Evolutionary conservation across 2,888 invertebrate genomes (phyloP).

Genomic region (Galerucella nymphaeae): DNA sequence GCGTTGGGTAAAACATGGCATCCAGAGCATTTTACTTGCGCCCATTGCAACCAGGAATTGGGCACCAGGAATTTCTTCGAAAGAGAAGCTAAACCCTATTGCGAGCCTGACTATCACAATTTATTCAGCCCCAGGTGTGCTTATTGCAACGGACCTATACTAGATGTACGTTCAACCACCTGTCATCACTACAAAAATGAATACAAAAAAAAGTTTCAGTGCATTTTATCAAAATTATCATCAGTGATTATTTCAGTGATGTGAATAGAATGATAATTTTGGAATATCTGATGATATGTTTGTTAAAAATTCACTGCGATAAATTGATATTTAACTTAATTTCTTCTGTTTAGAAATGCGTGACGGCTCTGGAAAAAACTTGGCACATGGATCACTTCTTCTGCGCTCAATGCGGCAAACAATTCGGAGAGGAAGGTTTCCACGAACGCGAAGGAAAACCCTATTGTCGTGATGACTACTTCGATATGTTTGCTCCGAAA

Average conservation of each 20-base stretch:
- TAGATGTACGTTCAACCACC: slow-evolving; percentile 78
- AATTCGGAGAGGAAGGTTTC: slow-evolving; percentile 98
- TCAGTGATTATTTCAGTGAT: slow-evolving; percentile 17
- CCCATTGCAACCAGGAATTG: slow-evolving; percentile 95
- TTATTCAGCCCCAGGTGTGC: slow-evolving; percentile 98
- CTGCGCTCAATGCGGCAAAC: slow-evolving; percentile 96
- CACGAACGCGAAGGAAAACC: slow-evolving; percentile 97
- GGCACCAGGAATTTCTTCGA: slow-evolving; percentile 99
- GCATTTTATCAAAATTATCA: slow-evolving; percentile 5
- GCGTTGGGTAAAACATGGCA: slow-evolving; percentile 99
- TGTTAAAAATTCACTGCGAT: background rate
- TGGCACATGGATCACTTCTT: slow-evolving; percentile 99
- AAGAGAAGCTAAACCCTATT: slow-evolving; percentile 95
- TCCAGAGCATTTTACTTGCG: slow-evolving; percentile 98
- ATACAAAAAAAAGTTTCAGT: background rate
- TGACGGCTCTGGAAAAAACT: slow-evolving; percentile 95
- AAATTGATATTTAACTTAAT: background rate
- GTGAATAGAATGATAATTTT: background rate
- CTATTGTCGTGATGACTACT: slow-evolving; percentile 95
- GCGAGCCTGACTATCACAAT: slow-evolving; percentile 98
- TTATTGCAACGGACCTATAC: slow-evolving; percentile 98
- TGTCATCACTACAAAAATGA: background rate
- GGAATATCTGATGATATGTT: slow-evolving; percentile 8
- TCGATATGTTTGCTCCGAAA: slow-evolving; percentile 97
- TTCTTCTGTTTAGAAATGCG: slow-evolving; percentile 87